Conservation (phyloP, 1,140 invertebrate species). For the Phenacoccus solenopsis region DNA sequence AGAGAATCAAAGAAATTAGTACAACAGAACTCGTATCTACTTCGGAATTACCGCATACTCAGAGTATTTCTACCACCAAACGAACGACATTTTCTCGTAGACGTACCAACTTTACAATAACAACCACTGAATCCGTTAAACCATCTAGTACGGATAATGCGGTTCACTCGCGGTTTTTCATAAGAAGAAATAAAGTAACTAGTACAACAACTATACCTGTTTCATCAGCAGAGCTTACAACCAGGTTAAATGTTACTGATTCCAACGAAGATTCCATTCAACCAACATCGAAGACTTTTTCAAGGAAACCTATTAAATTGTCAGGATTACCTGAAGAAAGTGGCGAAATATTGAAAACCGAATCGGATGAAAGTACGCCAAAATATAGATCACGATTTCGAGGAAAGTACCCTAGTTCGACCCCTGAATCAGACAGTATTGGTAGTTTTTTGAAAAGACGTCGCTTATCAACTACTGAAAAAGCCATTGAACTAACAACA, state of each 20-base stretch:
- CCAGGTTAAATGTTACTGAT: background rate
- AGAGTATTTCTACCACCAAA: background rate
- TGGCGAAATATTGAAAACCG: background rate
- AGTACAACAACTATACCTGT: background rate
- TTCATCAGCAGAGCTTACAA: background rate
- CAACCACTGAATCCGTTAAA: background rate
- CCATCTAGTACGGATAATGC: background rate
- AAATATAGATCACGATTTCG: background rate
- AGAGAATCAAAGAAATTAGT: background rate
- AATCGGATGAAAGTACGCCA: background rate
- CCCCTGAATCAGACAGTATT: background rate
- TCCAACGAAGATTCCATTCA: background rate
- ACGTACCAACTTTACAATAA: background rate
- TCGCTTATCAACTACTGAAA: background rate
- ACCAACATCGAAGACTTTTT: background rate
- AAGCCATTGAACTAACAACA: background rate
- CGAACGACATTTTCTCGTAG: background rate
- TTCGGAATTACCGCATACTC: too few relatives aligned
- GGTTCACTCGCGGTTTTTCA: background rate
- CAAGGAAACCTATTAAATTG: background rate
- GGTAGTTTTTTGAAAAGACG: background rate
- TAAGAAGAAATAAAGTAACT: background rate
- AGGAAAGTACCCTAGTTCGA: background rate
- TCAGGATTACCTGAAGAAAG: too few relatives aligned
- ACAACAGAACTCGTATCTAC: background rate